phyloP scores from a whole-genome alignment of 2,888 invertebrate genomes.

The Panorpa germanica region DNA sequence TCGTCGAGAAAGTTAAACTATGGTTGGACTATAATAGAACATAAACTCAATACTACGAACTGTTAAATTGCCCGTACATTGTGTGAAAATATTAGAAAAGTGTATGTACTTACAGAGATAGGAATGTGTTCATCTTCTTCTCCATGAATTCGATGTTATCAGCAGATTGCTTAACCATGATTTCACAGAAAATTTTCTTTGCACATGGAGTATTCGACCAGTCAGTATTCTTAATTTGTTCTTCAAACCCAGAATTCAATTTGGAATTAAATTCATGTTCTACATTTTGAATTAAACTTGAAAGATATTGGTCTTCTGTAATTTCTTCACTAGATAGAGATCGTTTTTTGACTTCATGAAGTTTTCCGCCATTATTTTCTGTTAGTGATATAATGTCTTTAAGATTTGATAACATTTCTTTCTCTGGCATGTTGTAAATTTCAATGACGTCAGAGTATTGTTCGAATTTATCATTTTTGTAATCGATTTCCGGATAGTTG shows the following conservation, averaged over 20 bases:
- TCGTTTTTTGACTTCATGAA: no score
- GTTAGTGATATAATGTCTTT: no score
- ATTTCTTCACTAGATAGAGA: no score
- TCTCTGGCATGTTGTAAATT: slow-evolving; percentile 11
- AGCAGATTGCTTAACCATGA: slow-evolving; percentile 45
- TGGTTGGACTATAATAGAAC: background rate
- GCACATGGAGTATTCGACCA: slow-evolving; percentile 65
- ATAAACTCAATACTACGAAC: slow-evolving; percentile 3
- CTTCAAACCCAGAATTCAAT: slow-evolving; percentile 14
- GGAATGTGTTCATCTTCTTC: slow-evolving; percentile 56
- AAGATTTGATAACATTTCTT: no score
- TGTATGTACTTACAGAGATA: slow-evolving; percentile 44
- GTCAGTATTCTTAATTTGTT: slow-evolving; percentile 31
- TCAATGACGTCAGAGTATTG: slow-evolving; percentile 11
- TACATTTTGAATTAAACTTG: slow-evolving; percentile 17
- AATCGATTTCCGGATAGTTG: no score
- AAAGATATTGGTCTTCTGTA: no score
- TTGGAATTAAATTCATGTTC: slow-evolving; percentile 14
- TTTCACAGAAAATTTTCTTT: slow-evolving; percentile 57
- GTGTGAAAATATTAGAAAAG: slow-evolving; percentile 7
- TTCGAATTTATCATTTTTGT: slow-evolving; percentile 12
- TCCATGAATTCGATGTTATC: slow-evolving; percentile 58
- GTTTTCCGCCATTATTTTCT: no score
- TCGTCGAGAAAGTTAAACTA: background rate
- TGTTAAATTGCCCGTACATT: slow-evolving; percentile 9